Conservation (phyloP, 1,140 invertebrate species). For the Hirudo medicinalis region DNA sequence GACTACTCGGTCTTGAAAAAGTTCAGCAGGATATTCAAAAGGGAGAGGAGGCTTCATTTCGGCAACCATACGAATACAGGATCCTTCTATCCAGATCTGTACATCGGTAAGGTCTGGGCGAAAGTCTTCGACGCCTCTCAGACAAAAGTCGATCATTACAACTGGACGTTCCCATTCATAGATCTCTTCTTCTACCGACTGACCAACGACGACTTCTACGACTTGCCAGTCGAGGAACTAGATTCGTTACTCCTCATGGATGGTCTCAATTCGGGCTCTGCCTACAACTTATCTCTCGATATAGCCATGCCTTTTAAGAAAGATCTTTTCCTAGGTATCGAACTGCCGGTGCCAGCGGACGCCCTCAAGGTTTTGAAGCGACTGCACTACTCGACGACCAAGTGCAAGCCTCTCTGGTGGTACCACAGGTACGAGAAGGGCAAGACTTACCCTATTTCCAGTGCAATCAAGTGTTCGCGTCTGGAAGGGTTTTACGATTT, state of each 20-base stretch:
- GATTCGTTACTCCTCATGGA: background rate
- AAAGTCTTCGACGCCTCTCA: background rate
- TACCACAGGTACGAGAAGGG: too few relatives aligned
- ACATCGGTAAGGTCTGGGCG: background rate
- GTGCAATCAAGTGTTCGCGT: too few relatives aligned
- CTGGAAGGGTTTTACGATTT: too few relatives aligned
- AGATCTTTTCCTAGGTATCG: background rate
- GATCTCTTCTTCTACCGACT: background rate
- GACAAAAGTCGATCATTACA: background rate
- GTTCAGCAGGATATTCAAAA: background rate
- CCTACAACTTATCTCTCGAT: background rate
- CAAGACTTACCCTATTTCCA: too few relatives aligned
- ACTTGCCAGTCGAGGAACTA: background rate
- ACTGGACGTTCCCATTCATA: conserved; percentile 5
- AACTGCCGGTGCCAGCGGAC: too few relatives aligned
- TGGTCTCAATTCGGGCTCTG: background rate
- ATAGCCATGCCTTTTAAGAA: background rate
- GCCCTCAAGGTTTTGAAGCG: too few relatives aligned
- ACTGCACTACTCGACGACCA: too few relatives aligned
- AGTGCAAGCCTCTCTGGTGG: too few relatives aligned
- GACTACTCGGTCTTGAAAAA: background rate
- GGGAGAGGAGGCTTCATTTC: background rate
- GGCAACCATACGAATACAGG: background rate
- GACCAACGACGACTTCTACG: background rate
- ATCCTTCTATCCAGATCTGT: background rate